phyloP scores from a whole-genome alignment of 2,888 invertebrate genomes.

The Conops quadrifasciatus region DNA sequence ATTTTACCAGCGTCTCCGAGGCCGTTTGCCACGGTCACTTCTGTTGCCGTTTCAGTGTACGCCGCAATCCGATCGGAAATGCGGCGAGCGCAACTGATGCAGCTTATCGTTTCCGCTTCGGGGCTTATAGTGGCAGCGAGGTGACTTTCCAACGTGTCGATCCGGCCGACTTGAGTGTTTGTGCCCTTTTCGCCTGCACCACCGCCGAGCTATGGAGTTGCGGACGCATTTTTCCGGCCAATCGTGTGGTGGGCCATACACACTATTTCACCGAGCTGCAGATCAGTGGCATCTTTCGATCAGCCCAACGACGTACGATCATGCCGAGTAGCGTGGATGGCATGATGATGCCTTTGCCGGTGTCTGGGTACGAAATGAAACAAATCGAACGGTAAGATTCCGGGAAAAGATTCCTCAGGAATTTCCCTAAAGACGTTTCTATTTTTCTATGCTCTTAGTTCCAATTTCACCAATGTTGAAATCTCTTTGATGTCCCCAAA shows the following conservation, averaged over 20 bases:
- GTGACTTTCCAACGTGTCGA: slow-evolving; percentile 59
- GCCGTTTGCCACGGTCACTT: slow-evolving; percentile 47
- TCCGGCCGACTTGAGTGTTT: slow-evolving; percentile 65
- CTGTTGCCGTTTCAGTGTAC: slow-evolving; percentile 60
- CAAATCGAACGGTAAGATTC: slow-evolving; percentile 9
- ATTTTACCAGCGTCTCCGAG: slow-evolving; percentile 39
- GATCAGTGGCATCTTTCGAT: slow-evolving; percentile 52
- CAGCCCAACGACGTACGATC: slow-evolving; percentile 50
- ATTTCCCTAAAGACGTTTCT: not conserved
- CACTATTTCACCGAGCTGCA: slow-evolving; percentile 52
- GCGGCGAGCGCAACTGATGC: slow-evolving; percentile 40
- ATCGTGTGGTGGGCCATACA: slow-evolving; percentile 45
- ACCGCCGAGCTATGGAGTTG: slow-evolving; percentile 61
- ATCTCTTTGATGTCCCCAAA: slow-evolving; percentile 46
- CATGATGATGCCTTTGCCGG: slow-evolving; percentile 50
- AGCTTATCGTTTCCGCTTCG: slow-evolving; percentile 57
- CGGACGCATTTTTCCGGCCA: slow-evolving; percentile 55
- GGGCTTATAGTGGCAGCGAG: slow-evolving; percentile 51
- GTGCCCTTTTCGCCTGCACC: slow-evolving; percentile 67
- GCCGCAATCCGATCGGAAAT: slow-evolving; percentile 39
- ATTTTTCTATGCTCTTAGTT: slow-evolving; percentile 28
- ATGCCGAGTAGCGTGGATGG: slow-evolving; percentile 58
- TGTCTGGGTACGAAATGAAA: slow-evolving; percentile 45
- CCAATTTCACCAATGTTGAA: slow-evolving; percentile 37
- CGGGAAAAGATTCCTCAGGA: not conserved